These are phyloP conservation scores for Leucophenga montana DNA, from an alignment of 2,888 invertebrate species.

Conservation along the genomic window DNA sequence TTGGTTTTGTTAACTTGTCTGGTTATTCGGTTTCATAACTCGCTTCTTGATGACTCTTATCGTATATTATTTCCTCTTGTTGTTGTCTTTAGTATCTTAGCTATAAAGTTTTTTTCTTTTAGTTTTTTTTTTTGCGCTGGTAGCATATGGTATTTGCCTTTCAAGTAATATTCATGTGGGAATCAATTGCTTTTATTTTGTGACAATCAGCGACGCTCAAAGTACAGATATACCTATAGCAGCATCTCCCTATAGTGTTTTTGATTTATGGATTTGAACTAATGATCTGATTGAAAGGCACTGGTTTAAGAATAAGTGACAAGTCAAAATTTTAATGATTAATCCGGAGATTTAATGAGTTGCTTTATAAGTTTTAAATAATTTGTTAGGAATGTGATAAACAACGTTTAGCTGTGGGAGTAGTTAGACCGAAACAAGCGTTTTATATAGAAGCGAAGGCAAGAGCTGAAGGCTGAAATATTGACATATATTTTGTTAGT, in stretches of 20 bases:
- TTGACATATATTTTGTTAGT: no score
- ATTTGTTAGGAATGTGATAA: no score
- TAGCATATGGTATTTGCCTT: conserved; percentile 4
- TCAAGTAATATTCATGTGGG: conserved; percentile 8
- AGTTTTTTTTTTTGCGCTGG: neutral
- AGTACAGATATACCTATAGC: no score
- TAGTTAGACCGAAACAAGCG: no score
- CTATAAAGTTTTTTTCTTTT: neutral
- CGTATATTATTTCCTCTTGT: conserved; percentile 2
- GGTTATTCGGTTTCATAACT: conserved; percentile 20
- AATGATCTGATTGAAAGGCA: neutral
- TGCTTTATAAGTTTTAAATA: no score
- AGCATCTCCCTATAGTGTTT: conserved; percentile 6
- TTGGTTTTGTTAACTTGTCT: conserved; percentile 8
- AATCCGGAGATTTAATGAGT: no score
- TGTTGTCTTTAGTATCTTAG: neutral
- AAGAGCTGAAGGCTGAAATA: no score
- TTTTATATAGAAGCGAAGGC: no score
- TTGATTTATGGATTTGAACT: conserved; percentile 17
- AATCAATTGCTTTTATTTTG: conserved; percentile 5
- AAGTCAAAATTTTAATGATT: neutral
- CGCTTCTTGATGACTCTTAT: conserved; percentile 21
- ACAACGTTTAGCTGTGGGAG: no score
- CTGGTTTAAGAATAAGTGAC: neutral
- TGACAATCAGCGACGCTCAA: neutral